Percentiles rank a stretch among this genome's conserved stretches.
Evolutionary conservation across 2,888 invertebrate genomes (phyloP).

Genomic region (Oscheius myriophilus): DNA sequence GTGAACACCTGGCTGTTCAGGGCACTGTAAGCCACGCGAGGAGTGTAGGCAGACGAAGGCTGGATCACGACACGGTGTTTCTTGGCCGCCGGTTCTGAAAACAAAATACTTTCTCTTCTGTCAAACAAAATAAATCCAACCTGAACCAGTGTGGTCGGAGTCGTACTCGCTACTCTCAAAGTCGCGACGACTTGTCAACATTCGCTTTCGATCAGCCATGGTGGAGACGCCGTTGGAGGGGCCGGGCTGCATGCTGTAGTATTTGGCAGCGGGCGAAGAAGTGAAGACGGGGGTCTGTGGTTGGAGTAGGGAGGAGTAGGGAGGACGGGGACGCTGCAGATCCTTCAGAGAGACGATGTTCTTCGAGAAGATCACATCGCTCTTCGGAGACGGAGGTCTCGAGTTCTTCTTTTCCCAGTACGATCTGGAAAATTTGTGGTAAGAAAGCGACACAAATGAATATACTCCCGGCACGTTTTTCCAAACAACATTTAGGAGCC

Average conservation of each 20-base stretch:
- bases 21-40: too few species aligned
- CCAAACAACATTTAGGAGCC: too few species aligned
- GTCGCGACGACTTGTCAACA: not conserved
- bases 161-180: constrained; percentile 3
- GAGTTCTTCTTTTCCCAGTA: constrained; percentile 4
- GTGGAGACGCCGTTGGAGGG: not conserved
- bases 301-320: too few species aligned
- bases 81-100: too few species aligned
- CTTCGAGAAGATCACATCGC: not conserved
- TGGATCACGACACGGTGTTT: too few species aligned
- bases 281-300: too few species aligned
- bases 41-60: too few species aligned
- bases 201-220: not conserved
- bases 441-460: too few species aligned
- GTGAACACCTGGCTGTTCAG: not conserved
- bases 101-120: not conserved
- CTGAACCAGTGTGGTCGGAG: too few species aligned
- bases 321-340: not conserved
- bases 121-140: not conserved
- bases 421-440: not conserved
- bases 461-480: too few species aligned
- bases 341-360: not conserved
- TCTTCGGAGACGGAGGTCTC: too few species aligned
- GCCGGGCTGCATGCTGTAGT: constrained; percentile 3
- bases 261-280: not conserved